Conservation (phyloP, 2,797 vertebrate genomes). For the Chelon labrosus region DNA sequence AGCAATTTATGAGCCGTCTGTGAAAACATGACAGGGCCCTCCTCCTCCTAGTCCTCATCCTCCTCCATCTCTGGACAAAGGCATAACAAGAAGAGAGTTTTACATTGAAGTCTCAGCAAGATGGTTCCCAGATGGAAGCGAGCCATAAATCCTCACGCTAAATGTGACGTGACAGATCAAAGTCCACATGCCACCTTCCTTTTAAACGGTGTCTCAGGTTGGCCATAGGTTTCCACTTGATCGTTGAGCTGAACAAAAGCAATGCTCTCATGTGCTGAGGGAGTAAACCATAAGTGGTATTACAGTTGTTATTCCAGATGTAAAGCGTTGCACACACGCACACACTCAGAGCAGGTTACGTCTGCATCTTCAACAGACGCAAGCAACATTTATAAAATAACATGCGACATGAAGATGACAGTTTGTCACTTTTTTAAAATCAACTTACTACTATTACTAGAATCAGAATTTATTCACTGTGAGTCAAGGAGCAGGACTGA, state of each 20-base stretch:
- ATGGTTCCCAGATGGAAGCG: constrained; percentile 81
- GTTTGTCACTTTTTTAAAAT: constrained; percentile 27
- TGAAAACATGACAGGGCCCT: constrained; percentile 70
- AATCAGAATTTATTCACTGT: background rate
- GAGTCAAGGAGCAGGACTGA: constrained; percentile 2
- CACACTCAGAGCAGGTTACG: background rate
- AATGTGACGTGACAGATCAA: constrained; percentile 67
- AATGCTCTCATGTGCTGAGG: background rate
- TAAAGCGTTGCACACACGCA: background rate
- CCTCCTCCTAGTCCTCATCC: constrained; percentile 33
- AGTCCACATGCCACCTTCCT: constrained; percentile 40
- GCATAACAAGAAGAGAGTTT: constrained; percentile 52
- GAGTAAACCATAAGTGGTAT: constrained; percentile 3
- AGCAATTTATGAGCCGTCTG: constrained; percentile 71
- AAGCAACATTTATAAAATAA: constrained; percentile 13
- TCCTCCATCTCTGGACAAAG: constrained; percentile 26
- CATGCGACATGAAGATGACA: background rate
- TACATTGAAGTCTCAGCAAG: constrained; percentile 50
- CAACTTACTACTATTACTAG: background rate
- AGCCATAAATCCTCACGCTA: constrained; percentile 59
- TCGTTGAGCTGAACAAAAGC: constrained; percentile 6
- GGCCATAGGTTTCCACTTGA: constrained; percentile 24
- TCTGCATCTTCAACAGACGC: background rate
- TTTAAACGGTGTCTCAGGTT: constrained; percentile 40
- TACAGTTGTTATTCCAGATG: constrained; percentile 8